Percentiles rank a stretch among this genome's conserved stretches.
phyloP scores from a whole-genome alignment of 1,140 invertebrate genomes.

The Archivesica marissinica region DNA sequence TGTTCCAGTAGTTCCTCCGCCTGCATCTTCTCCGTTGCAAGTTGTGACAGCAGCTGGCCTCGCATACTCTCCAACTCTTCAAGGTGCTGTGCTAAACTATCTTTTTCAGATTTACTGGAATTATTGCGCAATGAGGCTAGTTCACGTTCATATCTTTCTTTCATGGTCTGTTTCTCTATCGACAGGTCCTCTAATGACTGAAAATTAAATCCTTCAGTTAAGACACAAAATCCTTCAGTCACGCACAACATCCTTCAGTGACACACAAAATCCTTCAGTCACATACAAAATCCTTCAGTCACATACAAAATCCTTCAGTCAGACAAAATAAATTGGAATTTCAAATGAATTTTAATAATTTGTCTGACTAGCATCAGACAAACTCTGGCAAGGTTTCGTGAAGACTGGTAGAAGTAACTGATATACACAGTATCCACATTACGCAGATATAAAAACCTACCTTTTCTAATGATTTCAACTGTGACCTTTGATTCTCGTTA shows the following conservation, averaged over 20 bases:
- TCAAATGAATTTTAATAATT: no score
- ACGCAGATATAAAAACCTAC: no score
- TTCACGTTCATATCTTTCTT: slow-evolving; percentile 78
- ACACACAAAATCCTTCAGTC: background rate
- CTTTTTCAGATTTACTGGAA: slow-evolving; percentile 67
- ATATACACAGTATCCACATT: no score
- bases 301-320: no score
- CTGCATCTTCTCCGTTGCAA: slow-evolving; percentile 67
- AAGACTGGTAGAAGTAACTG: no score
- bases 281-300: background rate
- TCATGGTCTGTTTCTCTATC: slow-evolving; percentile 79
- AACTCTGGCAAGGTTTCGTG: no score
- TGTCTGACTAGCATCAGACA: no score
- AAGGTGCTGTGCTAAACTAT: slow-evolving; percentile 66
- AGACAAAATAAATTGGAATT: no score
- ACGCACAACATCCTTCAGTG: no score
- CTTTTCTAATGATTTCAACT: slow-evolving; percentile 75
- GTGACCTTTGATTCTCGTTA: slow-evolving; percentile 68
- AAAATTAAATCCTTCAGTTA: no score
- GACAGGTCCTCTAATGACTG: slow-evolving; percentile 80
- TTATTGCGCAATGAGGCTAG: slow-evolving; percentile 72
- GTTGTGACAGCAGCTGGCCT: slow-evolving; percentile 61
- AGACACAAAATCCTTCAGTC: no score
- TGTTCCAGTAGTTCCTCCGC: slow-evolving; percentile 69
- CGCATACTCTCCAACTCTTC: slow-evolving; percentile 66